A percentile compares a stretch with the other conserved stretches of the same genome.
phyloP scores from a whole-genome alignment of 1,140 invertebrate species.

The Physella acuta region DNA sequence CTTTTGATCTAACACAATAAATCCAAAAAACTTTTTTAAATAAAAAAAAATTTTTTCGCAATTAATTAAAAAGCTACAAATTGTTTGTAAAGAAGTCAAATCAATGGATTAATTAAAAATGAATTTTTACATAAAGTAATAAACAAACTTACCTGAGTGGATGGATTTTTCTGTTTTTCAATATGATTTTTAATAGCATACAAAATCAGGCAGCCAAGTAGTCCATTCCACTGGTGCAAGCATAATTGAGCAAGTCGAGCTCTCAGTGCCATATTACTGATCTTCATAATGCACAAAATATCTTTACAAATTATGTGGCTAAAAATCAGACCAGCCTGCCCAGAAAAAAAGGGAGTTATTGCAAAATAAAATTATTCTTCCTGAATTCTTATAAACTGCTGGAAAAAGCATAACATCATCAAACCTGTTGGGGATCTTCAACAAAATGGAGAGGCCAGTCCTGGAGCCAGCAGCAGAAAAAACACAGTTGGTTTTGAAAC shows the following conservation, averaged over 20 bases:
- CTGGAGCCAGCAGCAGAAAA: slow-evolving; percentile 19
- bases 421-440: slow-evolving; percentile 17
- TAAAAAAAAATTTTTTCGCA: background rate
- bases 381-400: background rate
- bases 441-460: slow-evolving; percentile 18
- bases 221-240: slow-evolving; percentile 22
- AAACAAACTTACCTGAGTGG: too few species aligned
- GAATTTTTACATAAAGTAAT: too few species aligned
- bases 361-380: background rate
- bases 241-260: slow-evolving; percentile 15
- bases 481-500: slow-evolving; percentile 10
- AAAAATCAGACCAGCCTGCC: slow-evolving; percentile 6
- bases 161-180: too few species aligned
- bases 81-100: background rate
- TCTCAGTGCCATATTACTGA: background rate
- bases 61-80: background rate
- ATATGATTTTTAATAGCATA: slow-evolving; percentile 7
- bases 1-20: slow-evolving; percentile 9
- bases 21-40: too few species aligned
- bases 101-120: too few species aligned
- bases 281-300: slow-evolving; percentile 13
- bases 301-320: slow-evolving; percentile 13
- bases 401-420: background rate
- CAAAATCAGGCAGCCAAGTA: slow-evolving; percentile 12
- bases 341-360: background rate